Conservation (phyloP, 2,888 invertebrate genomes). For the Drosophila buzzatii region DNA sequence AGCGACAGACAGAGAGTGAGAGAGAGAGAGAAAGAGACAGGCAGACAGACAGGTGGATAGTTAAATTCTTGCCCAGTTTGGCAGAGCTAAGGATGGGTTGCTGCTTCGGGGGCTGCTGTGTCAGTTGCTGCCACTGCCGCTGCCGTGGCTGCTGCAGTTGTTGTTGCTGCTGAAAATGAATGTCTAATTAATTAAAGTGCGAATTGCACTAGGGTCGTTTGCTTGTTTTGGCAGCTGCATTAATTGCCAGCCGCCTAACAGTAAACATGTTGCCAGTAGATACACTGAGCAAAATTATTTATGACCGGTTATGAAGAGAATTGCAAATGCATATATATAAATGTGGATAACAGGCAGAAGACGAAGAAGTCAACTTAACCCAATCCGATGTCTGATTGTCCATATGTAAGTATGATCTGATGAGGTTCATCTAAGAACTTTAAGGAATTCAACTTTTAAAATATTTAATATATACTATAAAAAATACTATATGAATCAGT, state of each 20-base stretch:
- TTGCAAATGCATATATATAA: too few relatives aligned
- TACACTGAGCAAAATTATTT: constrained; percentile 17
- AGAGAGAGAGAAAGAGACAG: constrained; percentile 6
- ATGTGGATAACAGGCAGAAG: too few relatives aligned
- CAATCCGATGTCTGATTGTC: too few relatives aligned
- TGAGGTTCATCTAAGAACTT: too few relatives aligned
- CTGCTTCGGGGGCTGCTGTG: constrained; percentile 41
- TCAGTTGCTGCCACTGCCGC: constrained; percentile 31
- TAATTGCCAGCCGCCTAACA: constrained; percentile 55
- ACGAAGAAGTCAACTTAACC: too few relatives aligned
- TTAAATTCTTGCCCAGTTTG: constrained; percentile 14
- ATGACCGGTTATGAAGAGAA: too few relatives aligned
- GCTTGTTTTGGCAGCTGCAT: constrained; percentile 63
- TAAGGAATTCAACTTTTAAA: too few relatives aligned
- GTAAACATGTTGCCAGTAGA: constrained; percentile 46
- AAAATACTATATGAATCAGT: too few relatives aligned
- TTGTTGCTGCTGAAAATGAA: constrained; percentile 67
- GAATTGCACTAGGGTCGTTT: constrained; percentile 61
- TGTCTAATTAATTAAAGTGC: constrained; percentile 81
- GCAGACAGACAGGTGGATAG: constrained; percentile 22
- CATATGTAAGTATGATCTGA: too few relatives aligned
- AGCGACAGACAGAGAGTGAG: constrained; percentile 9
- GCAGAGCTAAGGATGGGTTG: not conserved
- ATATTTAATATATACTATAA: too few relatives aligned
- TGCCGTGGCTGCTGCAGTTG: constrained; percentile 14